Percentiles rank a stretch among this genome's conserved stretches.
Evolutionary conservation across 2,113 vertebrate species (phyloP).

Genomic region (Tonatia bakeri): DNA sequence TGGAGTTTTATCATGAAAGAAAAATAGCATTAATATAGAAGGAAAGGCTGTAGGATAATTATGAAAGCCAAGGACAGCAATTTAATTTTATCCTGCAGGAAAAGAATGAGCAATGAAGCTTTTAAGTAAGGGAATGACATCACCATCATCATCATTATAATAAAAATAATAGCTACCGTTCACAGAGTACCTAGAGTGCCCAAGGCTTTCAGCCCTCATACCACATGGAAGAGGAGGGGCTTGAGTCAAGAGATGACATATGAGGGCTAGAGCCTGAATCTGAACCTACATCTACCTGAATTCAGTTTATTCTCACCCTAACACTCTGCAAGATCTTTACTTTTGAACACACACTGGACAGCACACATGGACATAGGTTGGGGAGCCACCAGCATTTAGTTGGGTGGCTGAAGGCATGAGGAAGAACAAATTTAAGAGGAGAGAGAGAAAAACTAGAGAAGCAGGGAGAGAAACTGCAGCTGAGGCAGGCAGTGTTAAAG

Average conservation of each 20-base stretch:
- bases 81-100: not conserved
- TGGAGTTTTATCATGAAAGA: not conserved
- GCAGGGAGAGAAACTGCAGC: not conserved
- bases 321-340: not conserved
- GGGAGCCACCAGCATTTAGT: not conserved
- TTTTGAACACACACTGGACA: not conserved
- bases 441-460: not conserved
- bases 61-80: not conserved
- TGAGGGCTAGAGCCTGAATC: not conserved
- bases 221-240: not conserved
- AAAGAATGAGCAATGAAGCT: not conserved
- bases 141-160: not conserved
- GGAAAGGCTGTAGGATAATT: not conserved
- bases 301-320: not conserved
- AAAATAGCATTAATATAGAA: not conserved
- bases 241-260: not conserved
- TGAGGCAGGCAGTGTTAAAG: not conserved
- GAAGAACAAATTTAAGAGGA: not conserved
- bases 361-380: not conserved
- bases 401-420: not conserved
- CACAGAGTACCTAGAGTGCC: not conserved
- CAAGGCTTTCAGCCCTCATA: not conserved
- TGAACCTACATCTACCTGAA: not conserved
- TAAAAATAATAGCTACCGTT: not conserved
- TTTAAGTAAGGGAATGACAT: not conserved